Evolutionary conservation across 2,113 vertebrate genomes (phyloP).

Genomic region (Sarotherodon lohbergeri): DNA sequence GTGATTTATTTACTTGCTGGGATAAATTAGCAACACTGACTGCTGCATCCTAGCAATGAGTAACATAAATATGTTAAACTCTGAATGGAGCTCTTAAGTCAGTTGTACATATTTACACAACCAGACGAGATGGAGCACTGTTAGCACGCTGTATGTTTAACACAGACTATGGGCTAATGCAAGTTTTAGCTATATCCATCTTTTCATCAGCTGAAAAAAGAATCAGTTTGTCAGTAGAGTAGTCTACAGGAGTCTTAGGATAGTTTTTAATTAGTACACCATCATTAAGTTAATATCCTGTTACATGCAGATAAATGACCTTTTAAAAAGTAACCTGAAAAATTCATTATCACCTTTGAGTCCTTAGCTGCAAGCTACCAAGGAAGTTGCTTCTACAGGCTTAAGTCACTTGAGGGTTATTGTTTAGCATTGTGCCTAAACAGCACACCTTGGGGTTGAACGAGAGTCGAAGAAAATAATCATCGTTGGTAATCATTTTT

Average conservation of each 20-base stretch:
- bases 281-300: not conserved
- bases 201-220: not conserved
- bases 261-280: not conserved
- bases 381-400: not conserved
- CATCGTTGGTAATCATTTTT: not conserved
- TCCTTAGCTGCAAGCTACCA: not conserved
- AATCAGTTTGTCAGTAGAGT: not conserved
- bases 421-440: not conserved
- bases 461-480: not conserved
- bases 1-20: not conserved
- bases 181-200: no score
- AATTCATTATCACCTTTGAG: not conserved
- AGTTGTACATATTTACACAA: not conserved
- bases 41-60: not conserved
- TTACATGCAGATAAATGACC: not conserved
- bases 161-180: not conserved
- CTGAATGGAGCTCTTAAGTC: not conserved
- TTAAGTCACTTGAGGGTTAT: not conserved
- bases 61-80: not conserved
- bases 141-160: not conserved
- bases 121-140: no score
- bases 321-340: not conserved
- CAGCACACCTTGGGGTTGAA: not conserved
- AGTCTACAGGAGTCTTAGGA: not conserved
- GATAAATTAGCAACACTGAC: not conserved